A percentile compares a stretch with the other conserved stretches of the same genome.
phyloP scores from a whole-genome alignment of 37 sponge, comb jelly and placozoan species.

The Amphimedon queenslandica region DNA sequence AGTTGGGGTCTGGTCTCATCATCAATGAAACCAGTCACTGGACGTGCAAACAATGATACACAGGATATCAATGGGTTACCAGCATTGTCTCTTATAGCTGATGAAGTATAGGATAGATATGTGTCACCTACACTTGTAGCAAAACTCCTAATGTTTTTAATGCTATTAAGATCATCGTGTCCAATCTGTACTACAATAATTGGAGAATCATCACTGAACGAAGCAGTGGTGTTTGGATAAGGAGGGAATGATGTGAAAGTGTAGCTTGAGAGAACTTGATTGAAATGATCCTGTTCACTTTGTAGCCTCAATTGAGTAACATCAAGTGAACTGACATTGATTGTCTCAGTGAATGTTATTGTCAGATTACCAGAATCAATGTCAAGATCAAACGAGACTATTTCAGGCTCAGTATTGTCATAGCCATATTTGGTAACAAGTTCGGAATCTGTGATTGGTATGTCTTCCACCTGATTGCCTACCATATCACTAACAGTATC shows the following conservation, averaged over 20 bases:
- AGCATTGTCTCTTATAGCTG: conserved; percentile 65
- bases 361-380: conserved; percentile 72
- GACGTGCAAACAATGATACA: conserved; percentile 15
- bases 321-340: conserved; percentile 77
- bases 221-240: conserved; percentile 69
- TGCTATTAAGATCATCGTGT: conserved; percentile 71
- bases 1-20: conserved; percentile 75
- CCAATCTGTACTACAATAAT: conserved; percentile 64
- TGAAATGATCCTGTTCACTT: conserved; percentile 5
- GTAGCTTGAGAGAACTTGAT: conserved; percentile 25
- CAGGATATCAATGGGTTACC: conserved; percentile 52
- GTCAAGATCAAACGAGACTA: conserved; percentile 68
- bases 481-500: conserved; percentile 65
- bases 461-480: conserved; percentile 49
- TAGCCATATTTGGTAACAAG: conserved; percentile 16
- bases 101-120: conserved; percentile 40
- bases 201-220: conserved; percentile 62
- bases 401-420: conserved; percentile 53
- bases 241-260: conserved; percentile 54
- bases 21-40: conserved; percentile 35
- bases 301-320: conserved; percentile 67
- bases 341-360: conserved; percentile 87
- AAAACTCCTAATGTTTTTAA: conserved; percentile 71
- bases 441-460: conserved; percentile 8
- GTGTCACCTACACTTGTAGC: conserved; percentile 38